phyloP scores from a whole-genome alignment of 2,797 vertebrate species.

The Parotocinclus haroldoi region DNA sequence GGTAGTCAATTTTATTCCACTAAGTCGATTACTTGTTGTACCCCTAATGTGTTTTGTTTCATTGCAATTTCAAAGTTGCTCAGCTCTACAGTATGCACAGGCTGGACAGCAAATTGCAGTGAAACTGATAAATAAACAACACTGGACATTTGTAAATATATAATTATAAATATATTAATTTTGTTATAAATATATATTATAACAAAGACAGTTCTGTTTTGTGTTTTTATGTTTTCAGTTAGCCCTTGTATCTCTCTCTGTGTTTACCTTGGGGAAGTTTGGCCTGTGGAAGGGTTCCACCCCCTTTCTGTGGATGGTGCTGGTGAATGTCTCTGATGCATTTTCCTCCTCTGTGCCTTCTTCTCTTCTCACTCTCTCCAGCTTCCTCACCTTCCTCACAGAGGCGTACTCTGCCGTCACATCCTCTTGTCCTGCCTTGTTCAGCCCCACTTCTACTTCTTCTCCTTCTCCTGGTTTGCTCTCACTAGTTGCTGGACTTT shows the following conservation, averaged over 20 bases:
- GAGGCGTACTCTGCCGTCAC: slow-evolving; percentile 68
- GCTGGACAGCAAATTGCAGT: not conserved
- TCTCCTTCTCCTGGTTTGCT: slow-evolving; percentile 43
- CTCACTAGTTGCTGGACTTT: slow-evolving; percentile 54
- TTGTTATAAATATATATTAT: too few relatives aligned
- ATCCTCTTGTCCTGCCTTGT: slow-evolving; percentile 58
- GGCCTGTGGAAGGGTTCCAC: slow-evolving; percentile 71
- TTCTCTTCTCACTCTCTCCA: slow-evolving; percentile 63
- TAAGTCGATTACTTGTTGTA: too few relatives aligned
- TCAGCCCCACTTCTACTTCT: slow-evolving; percentile 22
- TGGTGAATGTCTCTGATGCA: slow-evolving; percentile 67
- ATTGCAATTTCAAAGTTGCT: too few relatives aligned
- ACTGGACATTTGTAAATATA: too few relatives aligned
- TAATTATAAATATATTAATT: too few relatives aligned
- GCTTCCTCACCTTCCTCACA: slow-evolving; percentile 72
- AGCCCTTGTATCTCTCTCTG: not conserved
- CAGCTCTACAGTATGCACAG: too few relatives aligned
- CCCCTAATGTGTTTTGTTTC: too few relatives aligned
- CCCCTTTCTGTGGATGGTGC: slow-evolving; percentile 58
- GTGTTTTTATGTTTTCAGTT: not conserved
- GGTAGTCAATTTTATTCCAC: too few relatives aligned
- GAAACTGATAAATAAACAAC: not conserved
- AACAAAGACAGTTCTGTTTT: too few relatives aligned
- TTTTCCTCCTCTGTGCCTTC: slow-evolving; percentile 60
- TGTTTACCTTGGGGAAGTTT: slow-evolving; percentile 72